A percentile compares a stretch with the other conserved stretches of the same genome.
phyloP scores from a whole-genome alignment of 2,888 invertebrate genomes.

The Ectemnius cavifrons region DNA sequence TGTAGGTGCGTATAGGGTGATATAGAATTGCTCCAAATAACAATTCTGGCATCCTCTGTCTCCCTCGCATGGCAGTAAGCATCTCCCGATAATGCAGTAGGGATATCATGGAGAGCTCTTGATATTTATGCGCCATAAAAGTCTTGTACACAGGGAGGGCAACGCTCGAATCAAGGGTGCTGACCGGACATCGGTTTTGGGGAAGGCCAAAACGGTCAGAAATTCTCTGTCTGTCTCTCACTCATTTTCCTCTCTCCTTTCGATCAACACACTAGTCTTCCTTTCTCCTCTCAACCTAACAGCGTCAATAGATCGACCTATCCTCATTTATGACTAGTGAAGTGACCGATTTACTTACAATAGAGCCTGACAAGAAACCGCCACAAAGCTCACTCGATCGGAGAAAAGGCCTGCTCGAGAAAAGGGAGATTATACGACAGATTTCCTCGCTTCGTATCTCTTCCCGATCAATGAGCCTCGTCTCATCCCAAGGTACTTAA shows the following conservation, averaged over 20 bases:
- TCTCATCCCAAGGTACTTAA: slow-evolving; percentile 26
- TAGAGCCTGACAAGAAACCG: slow-evolving; percentile 61
- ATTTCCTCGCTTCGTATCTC: slow-evolving; percentile 37
- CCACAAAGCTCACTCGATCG: slow-evolving; percentile 43
- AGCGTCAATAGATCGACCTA: slow-evolving; percentile 34
- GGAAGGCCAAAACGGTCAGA: slow-evolving; percentile 64
- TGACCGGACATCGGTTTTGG: slow-evolving; percentile 74
- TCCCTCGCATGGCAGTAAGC: slow-evolving; percentile 54
- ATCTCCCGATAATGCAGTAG: slow-evolving; percentile 75
- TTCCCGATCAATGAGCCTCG: slow-evolving; percentile 36
- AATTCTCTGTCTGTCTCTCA: slow-evolving; percentile 37
- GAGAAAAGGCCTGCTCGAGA: slow-evolving; percentile 23
- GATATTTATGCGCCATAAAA: slow-evolving; percentile 78
- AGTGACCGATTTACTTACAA: slow-evolving; percentile 76
- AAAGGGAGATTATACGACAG: slow-evolving; percentile 46
- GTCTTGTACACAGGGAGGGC: slow-evolving; percentile 70
- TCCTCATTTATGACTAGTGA: slow-evolving; percentile 69
- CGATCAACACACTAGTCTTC: slow-evolving; percentile 10
- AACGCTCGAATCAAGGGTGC: slow-evolving; percentile 73
- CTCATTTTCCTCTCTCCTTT: slow-evolving; percentile 34
- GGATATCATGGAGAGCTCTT: slow-evolving; percentile 74
- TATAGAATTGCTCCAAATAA: slow-evolving; percentile 61
- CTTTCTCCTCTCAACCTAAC: slow-evolving; percentile 16
- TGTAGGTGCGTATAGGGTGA: slow-evolving; percentile 49
- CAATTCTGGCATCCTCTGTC: slow-evolving; percentile 40